Evolutionary conservation across 2,113 vertebrate species (phyloP).

Genomic region (Monarcha castaneiventris): DNA sequence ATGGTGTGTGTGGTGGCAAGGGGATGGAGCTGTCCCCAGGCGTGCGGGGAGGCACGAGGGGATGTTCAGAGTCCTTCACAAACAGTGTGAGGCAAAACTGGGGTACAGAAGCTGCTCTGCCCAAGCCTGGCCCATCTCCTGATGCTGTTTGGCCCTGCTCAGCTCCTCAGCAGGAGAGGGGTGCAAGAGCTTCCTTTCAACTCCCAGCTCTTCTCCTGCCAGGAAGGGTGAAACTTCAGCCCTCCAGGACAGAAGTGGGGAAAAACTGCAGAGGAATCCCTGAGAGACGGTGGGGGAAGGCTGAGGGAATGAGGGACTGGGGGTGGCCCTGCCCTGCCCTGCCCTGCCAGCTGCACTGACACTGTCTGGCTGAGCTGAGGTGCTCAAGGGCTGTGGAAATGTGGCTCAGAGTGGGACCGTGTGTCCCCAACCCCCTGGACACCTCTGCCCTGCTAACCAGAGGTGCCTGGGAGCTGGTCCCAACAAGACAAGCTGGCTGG

Average conservation of each 20-base stretch:
- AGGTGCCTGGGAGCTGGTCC: neutral
- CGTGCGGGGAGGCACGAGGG: rapidly evolving
- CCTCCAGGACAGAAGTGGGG: neutral
- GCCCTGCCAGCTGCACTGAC: neutral
- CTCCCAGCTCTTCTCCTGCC: neutral
- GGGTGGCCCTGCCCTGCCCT: neutral
- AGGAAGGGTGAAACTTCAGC: neutral
- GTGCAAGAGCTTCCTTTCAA: neutral
- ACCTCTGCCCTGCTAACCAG: neutral
- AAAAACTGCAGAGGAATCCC: neutral
- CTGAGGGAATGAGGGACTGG: rapidly evolving
- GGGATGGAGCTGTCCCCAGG: neutral
- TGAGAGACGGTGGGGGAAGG: neutral
- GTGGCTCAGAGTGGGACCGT: rapidly evolving
- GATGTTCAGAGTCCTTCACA: rapidly evolving
- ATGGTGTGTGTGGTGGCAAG: rapidly evolving
- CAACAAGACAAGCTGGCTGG: neutral
- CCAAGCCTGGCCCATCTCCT: neutral
- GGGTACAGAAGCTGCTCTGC: neutral
- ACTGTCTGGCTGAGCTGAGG: neutral
- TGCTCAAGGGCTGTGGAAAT: neutral
- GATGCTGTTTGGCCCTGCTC: rapidly evolving
- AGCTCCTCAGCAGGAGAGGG: too few species aligned
- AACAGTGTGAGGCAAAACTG: rapidly evolving
- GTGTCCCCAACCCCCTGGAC: rapidly evolving